Conservation (phyloP, 1,140 invertebrate species). For the Leptinotarsa texana region DNA sequence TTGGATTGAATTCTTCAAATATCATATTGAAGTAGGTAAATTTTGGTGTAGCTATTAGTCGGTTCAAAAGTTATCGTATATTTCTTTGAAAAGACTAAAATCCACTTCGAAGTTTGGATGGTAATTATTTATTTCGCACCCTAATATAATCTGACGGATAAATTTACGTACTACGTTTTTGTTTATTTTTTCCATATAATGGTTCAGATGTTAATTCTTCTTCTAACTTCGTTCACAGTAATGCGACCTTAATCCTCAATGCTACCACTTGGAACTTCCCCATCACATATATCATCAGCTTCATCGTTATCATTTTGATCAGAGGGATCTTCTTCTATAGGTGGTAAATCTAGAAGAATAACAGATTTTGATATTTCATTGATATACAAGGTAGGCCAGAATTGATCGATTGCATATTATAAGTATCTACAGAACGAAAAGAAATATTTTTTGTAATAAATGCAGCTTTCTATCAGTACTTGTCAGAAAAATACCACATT, state of each 20-base stretch:
- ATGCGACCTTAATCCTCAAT: slow-evolving; percentile 5
- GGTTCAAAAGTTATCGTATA: not conserved
- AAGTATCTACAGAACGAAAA: too few species aligned
- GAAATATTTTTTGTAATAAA: too few species aligned
- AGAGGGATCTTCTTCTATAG: slow-evolving; percentile 19
- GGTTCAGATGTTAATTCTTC: slow-evolving; percentile 16
- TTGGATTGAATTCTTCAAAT: too few species aligned
- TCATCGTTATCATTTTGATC: slow-evolving; percentile 23
- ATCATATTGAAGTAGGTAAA: not conserved
- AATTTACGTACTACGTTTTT: slow-evolving; percentile 32
- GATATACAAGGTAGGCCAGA: too few species aligned
- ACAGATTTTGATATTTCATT: not conserved
- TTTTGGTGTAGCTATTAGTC: not conserved
- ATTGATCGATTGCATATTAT: too few species aligned
- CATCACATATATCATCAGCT: slow-evolving; percentile 16
- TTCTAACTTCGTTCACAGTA: not conserved
- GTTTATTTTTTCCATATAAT: slow-evolving; percentile 15
- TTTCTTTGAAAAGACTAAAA: not conserved
- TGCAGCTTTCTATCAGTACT: too few species aligned
- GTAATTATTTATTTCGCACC: not conserved
- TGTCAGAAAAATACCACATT: too few species aligned
- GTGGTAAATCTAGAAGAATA: slow-evolving; percentile 26
- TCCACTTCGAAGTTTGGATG: not conserved
- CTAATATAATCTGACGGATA: slow-evolving; percentile 5
- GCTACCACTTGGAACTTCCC: slow-evolving; percentile 2